phyloP scores from a whole-genome alignment of 2,113 vertebrate species.

The Gobio gobio region DNA sequence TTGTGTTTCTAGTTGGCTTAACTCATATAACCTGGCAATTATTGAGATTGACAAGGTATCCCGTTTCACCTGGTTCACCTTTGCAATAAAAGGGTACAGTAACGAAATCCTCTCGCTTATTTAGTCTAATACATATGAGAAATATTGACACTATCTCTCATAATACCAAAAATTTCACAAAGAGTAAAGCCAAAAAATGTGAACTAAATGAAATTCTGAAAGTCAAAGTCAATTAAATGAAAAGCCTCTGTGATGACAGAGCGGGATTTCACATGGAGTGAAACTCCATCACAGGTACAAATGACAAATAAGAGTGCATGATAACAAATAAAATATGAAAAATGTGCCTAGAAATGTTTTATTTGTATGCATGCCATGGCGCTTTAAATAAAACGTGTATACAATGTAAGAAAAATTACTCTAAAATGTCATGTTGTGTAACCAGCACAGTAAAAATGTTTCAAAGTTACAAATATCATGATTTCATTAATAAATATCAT shows the following conservation, averaged over 20 bases:
- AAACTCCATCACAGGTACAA: not conserved
- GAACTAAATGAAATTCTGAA: conserved; percentile 46
- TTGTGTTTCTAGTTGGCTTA: conserved; percentile 36
- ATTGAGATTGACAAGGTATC: conserved; percentile 66
- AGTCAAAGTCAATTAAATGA: conserved; percentile 58
- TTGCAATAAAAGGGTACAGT: conserved; percentile 40
- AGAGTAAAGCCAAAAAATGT: conserved; percentile 58
- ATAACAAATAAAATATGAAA: not conserved
- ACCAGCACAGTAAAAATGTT: not conserved
- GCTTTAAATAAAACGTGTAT: not conserved
- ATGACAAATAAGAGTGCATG: not conserved
- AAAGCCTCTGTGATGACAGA: conserved; percentile 39
- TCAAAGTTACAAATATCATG: not conserved
- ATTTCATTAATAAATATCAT: too few relatives aligned
- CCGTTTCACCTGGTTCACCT: conserved; percentile 39
- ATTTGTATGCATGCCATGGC: not conserved
- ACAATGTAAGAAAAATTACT: not conserved
- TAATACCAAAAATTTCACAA: conserved; percentile 65
- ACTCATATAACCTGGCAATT: conserved; percentile 52
- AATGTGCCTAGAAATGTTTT: not conserved
- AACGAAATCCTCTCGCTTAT: conserved; percentile 65
- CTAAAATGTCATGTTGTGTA: not conserved
- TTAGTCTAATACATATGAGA: conserved; percentile 69
- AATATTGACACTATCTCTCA: conserved; percentile 69
- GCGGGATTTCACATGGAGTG: not conserved